These are phyloP conservation scores for Hesperophylax magnus DNA, from an alignment of 1,140 invertebrate genomes.

Conservation along the genomic window DNA sequence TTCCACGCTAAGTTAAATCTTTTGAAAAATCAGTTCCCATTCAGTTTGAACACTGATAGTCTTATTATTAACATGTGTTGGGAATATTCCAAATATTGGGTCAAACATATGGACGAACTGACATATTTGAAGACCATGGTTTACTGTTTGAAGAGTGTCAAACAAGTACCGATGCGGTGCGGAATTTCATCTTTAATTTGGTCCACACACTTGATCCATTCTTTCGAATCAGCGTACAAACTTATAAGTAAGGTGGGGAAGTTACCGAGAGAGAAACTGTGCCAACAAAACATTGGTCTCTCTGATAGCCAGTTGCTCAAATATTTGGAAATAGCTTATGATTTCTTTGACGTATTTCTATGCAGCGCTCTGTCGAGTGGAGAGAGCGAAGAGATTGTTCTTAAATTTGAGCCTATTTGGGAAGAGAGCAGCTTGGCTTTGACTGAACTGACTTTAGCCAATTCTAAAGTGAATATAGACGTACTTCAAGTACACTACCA, in stretches of 20 bases:
- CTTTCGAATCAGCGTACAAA: slow-evolving; percentile 80
- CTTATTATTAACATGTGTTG: slow-evolving; percentile 89
- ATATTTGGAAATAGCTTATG: slow-evolving; percentile 79
- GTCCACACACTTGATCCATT: slow-evolving; percentile 86
- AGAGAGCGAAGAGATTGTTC: slow-evolving; percentile 66
- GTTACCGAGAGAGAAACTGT: slow-evolving; percentile 87
- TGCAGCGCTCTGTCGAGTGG: slow-evolving; percentile 71
- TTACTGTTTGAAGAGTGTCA: slow-evolving; percentile 74
- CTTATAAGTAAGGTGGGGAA: slow-evolving; percentile 92
- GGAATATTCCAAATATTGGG: slow-evolving; percentile 91
- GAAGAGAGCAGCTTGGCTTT: slow-evolving; percentile 76
- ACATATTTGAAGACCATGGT: slow-evolving; percentile 76
- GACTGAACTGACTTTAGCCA: slow-evolving; percentile 83
- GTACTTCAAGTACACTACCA: slow-evolving; percentile 85
- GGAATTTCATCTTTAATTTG: slow-evolving; percentile 89
- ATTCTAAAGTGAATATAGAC: slow-evolving; percentile 81
- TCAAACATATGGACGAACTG: slow-evolving; percentile 81
- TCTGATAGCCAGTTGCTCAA: slow-evolving; percentile 76
- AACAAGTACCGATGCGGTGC: slow-evolving; percentile 75
- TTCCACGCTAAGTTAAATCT: slow-evolving; percentile 73
- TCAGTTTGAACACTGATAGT: slow-evolving; percentile 84
- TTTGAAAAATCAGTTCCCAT: slow-evolving; percentile 84
- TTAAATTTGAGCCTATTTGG: slow-evolving; percentile 80
- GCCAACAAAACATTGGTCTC: slow-evolving; percentile 81
- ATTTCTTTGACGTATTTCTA: slow-evolving; percentile 84